Conservation (phyloP, 2,888 invertebrate species). For the Agriopis aurantiaria region DNA sequence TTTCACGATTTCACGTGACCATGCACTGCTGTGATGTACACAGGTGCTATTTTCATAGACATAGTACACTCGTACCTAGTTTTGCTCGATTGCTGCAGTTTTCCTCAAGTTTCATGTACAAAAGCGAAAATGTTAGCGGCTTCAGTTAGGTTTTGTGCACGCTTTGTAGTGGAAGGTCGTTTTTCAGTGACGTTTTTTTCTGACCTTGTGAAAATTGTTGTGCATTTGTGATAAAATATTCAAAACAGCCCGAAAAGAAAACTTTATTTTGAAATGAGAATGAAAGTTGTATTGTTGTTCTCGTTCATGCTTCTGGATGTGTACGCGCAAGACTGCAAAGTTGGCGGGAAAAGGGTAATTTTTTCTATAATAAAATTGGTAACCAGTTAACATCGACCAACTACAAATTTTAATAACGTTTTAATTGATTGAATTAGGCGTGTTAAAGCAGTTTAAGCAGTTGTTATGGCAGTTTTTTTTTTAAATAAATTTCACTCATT, state of each 20-base stretch:
- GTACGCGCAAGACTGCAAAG: slow-evolving; percentile 72
- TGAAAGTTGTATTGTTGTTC: slow-evolving; percentile 43
- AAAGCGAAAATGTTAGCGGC: background rate
- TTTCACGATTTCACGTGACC: slow-evolving; percentile 34
- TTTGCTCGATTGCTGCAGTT: background rate
- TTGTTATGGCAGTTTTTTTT: too few species aligned
- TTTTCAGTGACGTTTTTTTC: background rate
- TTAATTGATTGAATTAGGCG: too few species aligned
- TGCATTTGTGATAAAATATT: background rate
- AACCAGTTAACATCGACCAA: too few species aligned
- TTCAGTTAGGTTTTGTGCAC: background rate
- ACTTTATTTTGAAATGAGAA: slow-evolving; percentile 20
- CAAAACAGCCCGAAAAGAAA: slow-evolving; percentile 2
- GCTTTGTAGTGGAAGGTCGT: background rate
- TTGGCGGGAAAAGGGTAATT: slow-evolving; percentile 70
- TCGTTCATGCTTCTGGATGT: slow-evolving; percentile 47
- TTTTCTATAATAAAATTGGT: background rate
- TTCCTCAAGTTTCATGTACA: slow-evolving; percentile 4
- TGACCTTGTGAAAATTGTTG: background rate
- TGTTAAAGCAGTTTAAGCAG: too few species aligned
- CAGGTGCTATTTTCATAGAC: background rate
- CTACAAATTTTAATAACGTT: too few species aligned
- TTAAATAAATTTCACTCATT: too few species aligned
- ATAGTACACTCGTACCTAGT: background rate
- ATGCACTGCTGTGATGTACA: background rate